Conservation (phyloP, 1,140 invertebrate genomes). For the Pristionchus pacificus region DNA sequence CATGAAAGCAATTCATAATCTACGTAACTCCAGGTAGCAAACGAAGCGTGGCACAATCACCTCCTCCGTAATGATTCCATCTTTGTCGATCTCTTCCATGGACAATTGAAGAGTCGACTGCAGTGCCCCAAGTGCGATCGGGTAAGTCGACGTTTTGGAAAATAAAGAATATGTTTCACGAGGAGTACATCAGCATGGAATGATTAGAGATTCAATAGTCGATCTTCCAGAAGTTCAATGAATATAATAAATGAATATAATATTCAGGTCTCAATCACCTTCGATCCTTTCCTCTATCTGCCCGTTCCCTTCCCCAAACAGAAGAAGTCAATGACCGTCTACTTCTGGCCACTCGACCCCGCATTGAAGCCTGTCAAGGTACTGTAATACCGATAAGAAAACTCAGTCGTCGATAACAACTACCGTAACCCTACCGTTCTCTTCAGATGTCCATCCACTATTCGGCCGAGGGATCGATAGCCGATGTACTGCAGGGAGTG, state of each 20-base stretch:
- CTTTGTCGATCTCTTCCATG: constrained; percentile 58
- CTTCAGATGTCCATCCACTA: constrained; percentile 27
- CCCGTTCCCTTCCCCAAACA: constrained; percentile 65
- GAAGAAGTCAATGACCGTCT: constrained; percentile 55
- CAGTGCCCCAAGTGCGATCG: constrained; percentile 62
- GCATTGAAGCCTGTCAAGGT: constrained; percentile 57
- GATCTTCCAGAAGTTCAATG: too few relatives aligned
- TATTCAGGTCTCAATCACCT: constrained; percentile 64
- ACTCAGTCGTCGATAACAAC: too few relatives aligned
- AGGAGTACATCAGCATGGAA: too few relatives aligned
- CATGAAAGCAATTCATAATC: too few relatives aligned
- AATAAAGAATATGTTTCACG: not conserved
- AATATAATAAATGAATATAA: too few relatives aligned
- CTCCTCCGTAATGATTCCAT: constrained; percentile 56
- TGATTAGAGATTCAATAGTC: too few relatives aligned
- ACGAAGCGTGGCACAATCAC: constrained; percentile 56
- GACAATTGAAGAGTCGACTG: constrained; percentile 63
- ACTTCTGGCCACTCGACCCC: constrained; percentile 58
- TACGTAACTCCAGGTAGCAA: constrained; percentile 58
- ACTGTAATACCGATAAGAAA: too few relatives aligned
- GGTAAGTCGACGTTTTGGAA: constrained; percentile 44
- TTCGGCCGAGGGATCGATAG: constrained; percentile 28
- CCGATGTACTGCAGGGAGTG: constrained; percentile 27
- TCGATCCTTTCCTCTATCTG: constrained; percentile 67
- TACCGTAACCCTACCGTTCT: too few relatives aligned